phyloP scores from a whole-genome alignment of 2,797 vertebrate genomes.

The Lepilemur ruficaudatus region DNA sequence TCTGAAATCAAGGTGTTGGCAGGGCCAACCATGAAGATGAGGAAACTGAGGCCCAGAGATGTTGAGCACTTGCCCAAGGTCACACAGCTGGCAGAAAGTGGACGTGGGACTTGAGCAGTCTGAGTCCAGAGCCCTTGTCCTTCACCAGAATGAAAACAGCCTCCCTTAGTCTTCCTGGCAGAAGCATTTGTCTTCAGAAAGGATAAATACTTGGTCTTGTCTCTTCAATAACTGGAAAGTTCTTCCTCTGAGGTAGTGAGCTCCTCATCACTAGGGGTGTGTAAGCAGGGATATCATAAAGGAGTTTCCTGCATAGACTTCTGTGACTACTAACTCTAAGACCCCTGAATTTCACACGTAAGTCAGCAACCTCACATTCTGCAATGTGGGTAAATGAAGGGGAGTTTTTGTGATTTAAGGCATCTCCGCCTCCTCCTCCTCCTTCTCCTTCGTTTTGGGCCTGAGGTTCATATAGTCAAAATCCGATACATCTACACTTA shows the following conservation, averaged over 20 bases:
- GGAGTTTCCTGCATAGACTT: background rate
- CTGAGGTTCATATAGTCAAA: background rate
- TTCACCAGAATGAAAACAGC: background rate
- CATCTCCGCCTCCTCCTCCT: background rate
- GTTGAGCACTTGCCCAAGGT: background rate
- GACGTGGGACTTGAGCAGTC: background rate
- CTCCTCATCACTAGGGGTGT: background rate
- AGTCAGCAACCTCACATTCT: background rate
- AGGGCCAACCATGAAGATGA: background rate
- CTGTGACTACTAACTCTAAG: background rate
- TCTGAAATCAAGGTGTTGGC: background rate
- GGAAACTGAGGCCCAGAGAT: background rate
- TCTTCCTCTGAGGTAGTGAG: background rate
- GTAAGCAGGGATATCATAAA: background rate
- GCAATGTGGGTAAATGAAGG: background rate
- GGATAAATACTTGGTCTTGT: background rate
- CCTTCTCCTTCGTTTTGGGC: background rate
- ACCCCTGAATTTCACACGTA: too few species aligned
- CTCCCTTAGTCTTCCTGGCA: background rate
- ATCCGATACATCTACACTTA: background rate
- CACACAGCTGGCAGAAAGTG: accelerated
- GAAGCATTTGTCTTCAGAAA: background rate
- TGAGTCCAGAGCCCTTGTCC: background rate
- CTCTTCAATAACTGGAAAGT: background rate
- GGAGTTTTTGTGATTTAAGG: background rate